A percentile compares a stretch with the other conserved stretches of the same genome.
Conservation (phyloP, 2,797 vertebrate genomes). For the Xyrichtys novacula region DNA sequence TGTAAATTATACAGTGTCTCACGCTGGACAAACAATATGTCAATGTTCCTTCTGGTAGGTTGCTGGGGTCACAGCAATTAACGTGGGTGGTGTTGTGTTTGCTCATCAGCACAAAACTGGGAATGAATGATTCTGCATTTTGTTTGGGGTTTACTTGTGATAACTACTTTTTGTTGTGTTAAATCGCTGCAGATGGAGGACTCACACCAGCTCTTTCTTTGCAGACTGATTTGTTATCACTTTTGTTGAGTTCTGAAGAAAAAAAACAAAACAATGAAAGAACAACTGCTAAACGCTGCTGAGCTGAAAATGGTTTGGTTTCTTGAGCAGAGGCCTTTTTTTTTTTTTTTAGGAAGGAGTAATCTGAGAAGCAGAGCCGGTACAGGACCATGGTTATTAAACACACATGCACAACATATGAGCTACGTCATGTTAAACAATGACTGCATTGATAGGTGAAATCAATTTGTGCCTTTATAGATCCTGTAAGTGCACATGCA, state of each 20-base stretch:
- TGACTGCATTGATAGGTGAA: constrained; percentile 82
- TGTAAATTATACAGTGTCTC: constrained; percentile 86
- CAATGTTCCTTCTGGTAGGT: constrained; percentile 86
- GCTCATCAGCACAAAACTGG: constrained; percentile 81
- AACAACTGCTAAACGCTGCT: constrained; percentile 16
- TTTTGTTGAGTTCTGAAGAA: constrained; percentile 26
- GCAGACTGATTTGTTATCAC: constrained; percentile 42
- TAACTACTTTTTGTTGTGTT: constrained; percentile 74
- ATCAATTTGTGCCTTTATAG: constrained; percentile 84
- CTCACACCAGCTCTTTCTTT: constrained; percentile 37
- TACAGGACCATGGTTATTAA: constrained; percentile 74
- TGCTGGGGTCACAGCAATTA: constrained; percentile 85
- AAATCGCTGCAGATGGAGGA: constrained; percentile 42
- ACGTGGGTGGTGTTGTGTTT: constrained; percentile 80
- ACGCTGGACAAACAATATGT: constrained; percentile 87
- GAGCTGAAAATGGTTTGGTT: constrained; percentile 41
- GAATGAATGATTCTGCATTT: constrained; percentile 79
- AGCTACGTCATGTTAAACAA: constrained; percentile 80
- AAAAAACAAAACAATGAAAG: constrained; percentile 5
- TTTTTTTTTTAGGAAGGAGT: constrained; percentile 47
- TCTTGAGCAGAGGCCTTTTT: constrained; percentile 48
- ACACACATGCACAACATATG: constrained; percentile 82
- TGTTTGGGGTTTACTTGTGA: constrained; percentile 69
- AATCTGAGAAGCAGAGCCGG: constrained; percentile 73
- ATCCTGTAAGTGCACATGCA: constrained; percentile 71